Conservation (phyloP, 2,113 vertebrate species). For the Pomatorhinus ruficollis region DNA sequence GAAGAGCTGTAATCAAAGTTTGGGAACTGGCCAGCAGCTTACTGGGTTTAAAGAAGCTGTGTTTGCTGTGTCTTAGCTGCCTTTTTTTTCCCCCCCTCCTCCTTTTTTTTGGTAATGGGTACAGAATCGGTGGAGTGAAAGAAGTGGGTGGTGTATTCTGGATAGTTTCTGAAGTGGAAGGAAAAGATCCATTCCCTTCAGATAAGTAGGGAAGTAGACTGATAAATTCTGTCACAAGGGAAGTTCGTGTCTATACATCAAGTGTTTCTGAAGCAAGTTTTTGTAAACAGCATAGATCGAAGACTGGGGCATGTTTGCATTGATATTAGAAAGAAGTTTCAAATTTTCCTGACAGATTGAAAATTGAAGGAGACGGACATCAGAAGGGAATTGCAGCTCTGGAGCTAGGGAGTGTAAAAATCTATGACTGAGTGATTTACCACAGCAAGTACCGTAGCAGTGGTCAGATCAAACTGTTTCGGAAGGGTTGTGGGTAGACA, state of each 20-base stretch:
- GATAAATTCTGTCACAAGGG: constrained; percentile 45
- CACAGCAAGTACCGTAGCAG: background rate
- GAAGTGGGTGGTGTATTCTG: background rate
- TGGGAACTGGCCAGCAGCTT: background rate
- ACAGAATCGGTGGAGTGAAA: background rate
- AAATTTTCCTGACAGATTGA: background rate
- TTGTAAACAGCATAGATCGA: background rate
- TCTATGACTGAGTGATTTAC: background rate
- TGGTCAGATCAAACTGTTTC: background rate
- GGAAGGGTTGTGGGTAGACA: background rate
- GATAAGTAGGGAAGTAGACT: constrained; percentile 29
- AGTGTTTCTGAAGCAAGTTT: background rate
- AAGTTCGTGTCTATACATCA: background rate
- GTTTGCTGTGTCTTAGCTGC: background rate
- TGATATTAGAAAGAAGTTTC: background rate
- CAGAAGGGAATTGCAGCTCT: constrained; percentile 9
- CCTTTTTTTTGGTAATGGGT: background rate
- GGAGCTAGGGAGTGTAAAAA: background rate
- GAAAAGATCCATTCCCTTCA: constrained; percentile 29
- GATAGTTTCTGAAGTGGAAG: constrained; percentile 18
- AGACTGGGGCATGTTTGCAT: background rate
- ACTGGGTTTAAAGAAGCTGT: background rate
- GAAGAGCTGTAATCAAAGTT: background rate
- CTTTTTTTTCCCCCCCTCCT: accelerated
- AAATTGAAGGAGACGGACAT: background rate